Evolutionary conservation across 2,888 invertebrate genomes (phyloP).

Genomic region (Eupithecia abbreviata): DNA sequence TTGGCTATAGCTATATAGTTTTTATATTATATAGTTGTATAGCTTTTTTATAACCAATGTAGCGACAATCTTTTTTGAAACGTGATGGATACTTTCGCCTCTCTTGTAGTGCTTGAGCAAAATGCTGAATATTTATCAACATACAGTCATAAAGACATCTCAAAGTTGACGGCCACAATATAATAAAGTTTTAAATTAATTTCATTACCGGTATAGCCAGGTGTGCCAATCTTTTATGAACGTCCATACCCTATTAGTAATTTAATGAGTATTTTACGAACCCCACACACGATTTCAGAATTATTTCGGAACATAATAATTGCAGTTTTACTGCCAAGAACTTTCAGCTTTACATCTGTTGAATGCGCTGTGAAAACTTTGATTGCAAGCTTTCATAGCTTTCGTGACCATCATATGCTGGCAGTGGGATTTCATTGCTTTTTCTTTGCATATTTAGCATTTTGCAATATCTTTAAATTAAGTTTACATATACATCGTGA

Average conservation of each 20-base stretch:
- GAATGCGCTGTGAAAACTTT: neutral
- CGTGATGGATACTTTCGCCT: neutral
- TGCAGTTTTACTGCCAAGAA: constrained; percentile 4
- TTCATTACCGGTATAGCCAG: constrained; percentile 11
- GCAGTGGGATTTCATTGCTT: neutral
- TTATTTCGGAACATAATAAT: constrained; percentile 4
- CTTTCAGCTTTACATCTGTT: constrained; percentile 4
- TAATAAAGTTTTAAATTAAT: constrained; percentile 11
- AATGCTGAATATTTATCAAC: constrained; percentile 12
- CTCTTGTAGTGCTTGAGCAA: neutral
- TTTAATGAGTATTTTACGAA: constrained; percentile 21
- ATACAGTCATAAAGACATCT: constrained; percentile 9
- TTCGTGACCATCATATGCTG: neutral
- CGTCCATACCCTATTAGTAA: constrained; percentile 15
- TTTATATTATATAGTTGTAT: no score
- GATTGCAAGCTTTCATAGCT: neutral
- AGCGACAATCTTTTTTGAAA: neutral
- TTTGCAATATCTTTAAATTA: neutral
- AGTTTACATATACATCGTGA: neutral
- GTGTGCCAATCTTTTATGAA: constrained; percentile 24
- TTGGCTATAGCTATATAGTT: neutral
- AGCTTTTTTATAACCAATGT: neutral
- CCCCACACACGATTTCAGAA: constrained; percentile 18
- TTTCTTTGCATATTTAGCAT: neutral
- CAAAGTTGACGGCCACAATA: constrained; percentile 6